phyloP scores from a whole-genome alignment of 1,140 invertebrate genomes.

The Heliothis virescens region DNA sequence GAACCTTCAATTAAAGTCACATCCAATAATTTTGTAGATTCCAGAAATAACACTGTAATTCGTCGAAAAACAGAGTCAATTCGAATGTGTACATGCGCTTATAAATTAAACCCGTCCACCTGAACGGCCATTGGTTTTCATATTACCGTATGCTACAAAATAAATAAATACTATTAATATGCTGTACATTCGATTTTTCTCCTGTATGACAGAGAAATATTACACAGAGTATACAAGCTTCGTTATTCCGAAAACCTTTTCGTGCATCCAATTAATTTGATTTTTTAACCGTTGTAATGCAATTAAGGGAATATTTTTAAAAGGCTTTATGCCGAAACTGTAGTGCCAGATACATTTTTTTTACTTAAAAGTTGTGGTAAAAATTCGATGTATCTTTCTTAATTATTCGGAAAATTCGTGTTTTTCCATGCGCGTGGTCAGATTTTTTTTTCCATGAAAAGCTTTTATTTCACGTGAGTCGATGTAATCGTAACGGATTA shows the following conservation, averaged over 20 bases:
- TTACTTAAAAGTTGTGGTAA: not conserved
- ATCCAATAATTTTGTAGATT: too few species aligned
- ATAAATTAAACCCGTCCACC: conserved; percentile 18
- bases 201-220: conserved; percentile 34
- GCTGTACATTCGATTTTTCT: conserved; percentile 45
- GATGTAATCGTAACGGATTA: too few species aligned
- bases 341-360: not conserved
- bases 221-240: conserved; percentile 25
- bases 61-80: conserved; percentile 2
- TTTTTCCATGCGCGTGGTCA: too few species aligned
- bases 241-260: conserved; percentile 25
- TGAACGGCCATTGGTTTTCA: conserved; percentile 53
- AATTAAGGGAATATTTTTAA: conserved; percentile 36
- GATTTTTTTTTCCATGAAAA: too few species aligned
- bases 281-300: conserved; percentile 32
- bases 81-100: conserved; percentile 25
- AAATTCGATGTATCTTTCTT: not conserved
- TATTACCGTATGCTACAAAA: conserved; percentile 55
- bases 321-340: not conserved
- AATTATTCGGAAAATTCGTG: not conserved
- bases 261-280: conserved; percentile 31
- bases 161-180: conserved; percentile 60
- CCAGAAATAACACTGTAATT: not conserved
- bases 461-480: too few species aligned
- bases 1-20: too few species aligned